Conservation (phyloP, 2,797 vertebrate genomes). For the Eremophila alpestris region DNA sequence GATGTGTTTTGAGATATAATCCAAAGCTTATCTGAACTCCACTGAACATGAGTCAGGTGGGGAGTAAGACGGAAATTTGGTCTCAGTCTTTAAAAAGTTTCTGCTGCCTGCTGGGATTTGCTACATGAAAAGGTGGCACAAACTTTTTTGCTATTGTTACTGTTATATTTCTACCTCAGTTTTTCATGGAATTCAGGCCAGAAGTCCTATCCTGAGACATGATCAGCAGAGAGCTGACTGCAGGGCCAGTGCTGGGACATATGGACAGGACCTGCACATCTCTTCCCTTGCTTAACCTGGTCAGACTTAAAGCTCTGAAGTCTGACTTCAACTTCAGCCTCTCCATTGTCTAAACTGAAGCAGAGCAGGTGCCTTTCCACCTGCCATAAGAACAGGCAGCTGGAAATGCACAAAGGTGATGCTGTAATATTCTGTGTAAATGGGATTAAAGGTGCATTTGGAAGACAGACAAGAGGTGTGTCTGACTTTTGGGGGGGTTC, state of each 20-base stretch:
- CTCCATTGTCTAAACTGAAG: neutral
- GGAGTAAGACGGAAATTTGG: neutral
- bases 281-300: neutral
- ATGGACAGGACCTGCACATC: rapidly evolving
- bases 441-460: neutral
- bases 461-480: neutral
- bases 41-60: neutral
- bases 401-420: neutral
- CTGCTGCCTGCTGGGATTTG: neutral
- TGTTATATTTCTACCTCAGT: neutral
- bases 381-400: neutral
- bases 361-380: neutral
- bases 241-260: neutral
- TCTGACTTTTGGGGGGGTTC: neutral
- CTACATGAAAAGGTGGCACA: neutral
- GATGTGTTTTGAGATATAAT: neutral
- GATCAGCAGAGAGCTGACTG: neutral
- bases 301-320: neutral
- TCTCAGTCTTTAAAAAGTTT: neutral
- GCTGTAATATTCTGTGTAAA: neutral
- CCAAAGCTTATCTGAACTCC: neutral
- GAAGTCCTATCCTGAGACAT: neutral
- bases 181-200: neutral
- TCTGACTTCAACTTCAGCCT: neutral
- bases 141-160: neutral